These are phyloP conservation scores for Leucophenga varia DNA, from an alignment of 1,140 invertebrate species.

Conservation along the genomic window DNA sequence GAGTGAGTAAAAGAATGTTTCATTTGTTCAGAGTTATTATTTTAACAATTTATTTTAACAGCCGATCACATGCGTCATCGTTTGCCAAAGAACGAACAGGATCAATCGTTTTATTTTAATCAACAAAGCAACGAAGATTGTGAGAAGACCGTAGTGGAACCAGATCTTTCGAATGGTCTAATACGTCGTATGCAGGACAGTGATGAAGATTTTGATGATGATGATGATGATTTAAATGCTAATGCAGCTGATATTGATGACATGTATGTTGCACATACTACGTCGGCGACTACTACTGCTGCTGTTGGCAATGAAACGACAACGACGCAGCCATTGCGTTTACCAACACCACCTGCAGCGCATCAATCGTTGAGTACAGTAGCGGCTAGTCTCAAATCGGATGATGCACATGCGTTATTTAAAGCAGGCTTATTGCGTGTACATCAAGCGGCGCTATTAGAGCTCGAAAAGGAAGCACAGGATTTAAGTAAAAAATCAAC, in stretches of 20 bases:
- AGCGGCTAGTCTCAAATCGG: slow-evolving; percentile 21
- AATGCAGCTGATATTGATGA: neutral
- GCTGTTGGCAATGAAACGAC: too few relatives aligned
- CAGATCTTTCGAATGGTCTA: slow-evolving; percentile 47
- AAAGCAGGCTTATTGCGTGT: slow-evolving; percentile 36
- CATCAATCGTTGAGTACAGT: slow-evolving; percentile 42
- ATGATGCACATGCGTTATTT: slow-evolving; percentile 35
- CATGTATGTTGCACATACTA: neutral
- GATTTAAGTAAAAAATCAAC: slow-evolving; percentile 44
- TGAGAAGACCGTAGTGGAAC: slow-evolving; percentile 50
- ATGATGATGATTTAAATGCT: slow-evolving; percentile 26
- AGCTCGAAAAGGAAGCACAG: slow-evolving; percentile 44
- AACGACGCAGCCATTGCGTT: slow-evolving; percentile 32
- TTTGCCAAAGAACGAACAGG: slow-evolving; percentile 48
- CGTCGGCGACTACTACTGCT: slow-evolving; percentile 12
- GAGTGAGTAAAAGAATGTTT: slow-evolving; percentile 31
- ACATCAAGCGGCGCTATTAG: slow-evolving; percentile 20
- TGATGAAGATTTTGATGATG: slow-evolving; percentile 51
- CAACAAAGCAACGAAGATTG: slow-evolving; percentile 47
- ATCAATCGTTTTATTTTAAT: slow-evolving; percentile 49
- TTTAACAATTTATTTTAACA: slow-evolving; percentile 12
- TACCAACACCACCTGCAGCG: slow-evolving; percentile 41
- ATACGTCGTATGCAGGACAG: slow-evolving; percentile 50
- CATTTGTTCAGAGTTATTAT: neutral
- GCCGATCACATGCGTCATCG: slow-evolving; percentile 55